Percentiles rank a stretch among this genome's conserved stretches.
These are phyloP conservation scores for Parnassius apollo DNA, from an alignment of 2,888 invertebrate genomes.

Conservation along the genomic window DNA sequence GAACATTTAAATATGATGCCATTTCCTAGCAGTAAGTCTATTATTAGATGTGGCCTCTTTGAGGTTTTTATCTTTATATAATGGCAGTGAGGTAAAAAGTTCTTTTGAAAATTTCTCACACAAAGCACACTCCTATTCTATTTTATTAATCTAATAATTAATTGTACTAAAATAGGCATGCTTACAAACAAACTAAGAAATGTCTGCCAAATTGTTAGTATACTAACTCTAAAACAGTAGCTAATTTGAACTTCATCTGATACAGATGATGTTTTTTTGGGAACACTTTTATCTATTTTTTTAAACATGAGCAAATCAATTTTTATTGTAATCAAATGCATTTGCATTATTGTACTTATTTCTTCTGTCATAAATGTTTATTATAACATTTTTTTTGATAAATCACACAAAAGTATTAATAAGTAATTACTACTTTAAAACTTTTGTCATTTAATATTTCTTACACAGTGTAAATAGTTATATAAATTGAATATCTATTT, in stretches of 20 bases:
- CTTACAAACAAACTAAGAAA: constrained; percentile 63
- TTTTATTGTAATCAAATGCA: background rate
- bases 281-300: constrained; percentile 61
- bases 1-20: background rate
- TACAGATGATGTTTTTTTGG: constrained; percentile 72
- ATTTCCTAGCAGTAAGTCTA: background rate
- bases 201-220: constrained; percentile 68
- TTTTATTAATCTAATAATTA: constrained; percentile 66
- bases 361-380: background rate
- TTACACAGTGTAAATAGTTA: constrained; percentile 14
- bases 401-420: background rate
- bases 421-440: background rate
- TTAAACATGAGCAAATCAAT: constrained; percentile 59
- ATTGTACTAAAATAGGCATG: constrained; percentile 80
- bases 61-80: constrained; percentile 10
- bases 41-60: constrained; percentile 1
- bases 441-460: background rate
- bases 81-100: constrained; percentile 20
- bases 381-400: constrained; percentile 4
- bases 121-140: constrained; percentile 63
- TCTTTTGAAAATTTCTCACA: constrained; percentile 45
- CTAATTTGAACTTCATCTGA: constrained; percentile 78
- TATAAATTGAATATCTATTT: constrained; percentile 20
- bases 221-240: constrained; percentile 59
- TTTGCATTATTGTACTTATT: constrained; percentile 12